A percentile compares a stretch with the other conserved stretches of the same genome.
Evolutionary conservation across 2,113 vertebrate species (phyloP).

Genomic region (Mohoua ochrocephala): DNA sequence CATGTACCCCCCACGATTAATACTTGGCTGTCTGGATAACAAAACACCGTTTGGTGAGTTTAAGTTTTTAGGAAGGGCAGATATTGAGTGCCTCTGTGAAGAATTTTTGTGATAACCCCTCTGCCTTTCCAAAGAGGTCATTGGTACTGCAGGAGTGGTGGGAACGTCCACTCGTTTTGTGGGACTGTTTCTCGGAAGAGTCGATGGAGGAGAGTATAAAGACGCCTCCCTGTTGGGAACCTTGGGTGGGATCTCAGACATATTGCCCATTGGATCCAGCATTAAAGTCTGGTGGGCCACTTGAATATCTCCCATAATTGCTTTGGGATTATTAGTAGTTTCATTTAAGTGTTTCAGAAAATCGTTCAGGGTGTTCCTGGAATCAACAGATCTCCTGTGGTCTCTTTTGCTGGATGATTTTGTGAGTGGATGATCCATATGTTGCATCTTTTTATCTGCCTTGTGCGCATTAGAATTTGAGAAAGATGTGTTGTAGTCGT

Average conservation of each 20-base stretch:
- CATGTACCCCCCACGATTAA: slow-evolving; percentile 90
- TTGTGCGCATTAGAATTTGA: slow-evolving; percentile 84
- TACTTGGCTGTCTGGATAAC: slow-evolving; percentile 91
- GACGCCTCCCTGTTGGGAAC: slow-evolving; percentile 95
- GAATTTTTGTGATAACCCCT: slow-evolving; percentile 91
- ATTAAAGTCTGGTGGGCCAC: slow-evolving; percentile 87
- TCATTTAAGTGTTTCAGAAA: slow-evolving; percentile 96
- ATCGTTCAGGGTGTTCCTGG: slow-evolving; percentile 94
- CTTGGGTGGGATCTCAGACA: slow-evolving; percentile 91
- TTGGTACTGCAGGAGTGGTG: slow-evolving; percentile 84
- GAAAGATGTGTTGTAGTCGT: slow-evolving; percentile 84
- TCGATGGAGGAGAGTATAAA: slow-evolving; percentile 93
- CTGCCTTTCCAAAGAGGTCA: slow-evolving; percentile 93
- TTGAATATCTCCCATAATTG: slow-evolving; percentile 88
- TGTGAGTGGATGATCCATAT: slow-evolving; percentile 77
- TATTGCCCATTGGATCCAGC: slow-evolving; percentile 89
- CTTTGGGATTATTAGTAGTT: slow-evolving; percentile 83
- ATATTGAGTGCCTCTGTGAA: slow-evolving; percentile 93
- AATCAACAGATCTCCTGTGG: slow-evolving; percentile 90
- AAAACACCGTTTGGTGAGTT: slow-evolving; percentile 89
- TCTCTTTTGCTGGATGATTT: slow-evolving; percentile 86
- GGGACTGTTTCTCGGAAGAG: slow-evolving; percentile 92
- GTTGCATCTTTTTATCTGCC: slow-evolving; percentile 84
- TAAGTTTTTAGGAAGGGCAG: slow-evolving; percentile 90
- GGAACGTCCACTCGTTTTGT: slow-evolving; percentile 97